Conservation (phyloP, 2,888 invertebrate genomes). For the Adelphocoris suturalis region DNA sequence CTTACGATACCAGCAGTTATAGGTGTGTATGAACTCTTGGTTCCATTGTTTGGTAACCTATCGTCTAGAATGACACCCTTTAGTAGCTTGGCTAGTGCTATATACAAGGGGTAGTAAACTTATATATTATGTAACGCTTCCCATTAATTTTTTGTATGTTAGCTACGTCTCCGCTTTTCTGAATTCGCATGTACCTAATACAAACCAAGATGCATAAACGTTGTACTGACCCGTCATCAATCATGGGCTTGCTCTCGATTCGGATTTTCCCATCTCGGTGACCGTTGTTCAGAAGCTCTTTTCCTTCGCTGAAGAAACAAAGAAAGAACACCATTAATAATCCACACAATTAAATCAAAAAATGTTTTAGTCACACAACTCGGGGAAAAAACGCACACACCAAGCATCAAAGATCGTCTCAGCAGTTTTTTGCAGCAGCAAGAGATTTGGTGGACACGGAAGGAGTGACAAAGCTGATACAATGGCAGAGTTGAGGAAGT, state of each 20-base stretch:
- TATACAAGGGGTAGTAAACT: too few relatives aligned
- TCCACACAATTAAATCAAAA: not conserved
- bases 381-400: slow-evolving; percentile 53
- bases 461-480: not conserved
- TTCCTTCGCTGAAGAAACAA: slow-evolving; percentile 80
- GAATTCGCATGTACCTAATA: too few relatives aligned
- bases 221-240: slow-evolving; percentile 75
- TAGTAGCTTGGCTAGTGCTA: too few relatives aligned
- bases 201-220: too few relatives aligned
- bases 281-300: slow-evolving; percentile 87
- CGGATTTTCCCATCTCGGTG: slow-evolving; percentile 81
- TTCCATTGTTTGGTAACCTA: too few relatives aligned
- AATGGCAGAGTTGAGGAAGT: not conserved
- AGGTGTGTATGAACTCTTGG: too few relatives aligned
- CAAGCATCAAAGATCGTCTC: slow-evolving; percentile 45
- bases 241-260: slow-evolving; percentile 79
- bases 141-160: too few relatives aligned
- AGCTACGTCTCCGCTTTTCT: too few relatives aligned
- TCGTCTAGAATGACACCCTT: too few relatives aligned
- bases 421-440: not conserved
- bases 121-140: too few relatives aligned
- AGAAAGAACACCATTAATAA: not conserved
- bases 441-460: not conserved
- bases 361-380: not conserved
- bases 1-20: too few relatives aligned